These are phyloP conservation scores for Tadarida brasiliensis DNA, from an alignment of 2,797 vertebrate species.

Conservation along the genomic window DNA sequence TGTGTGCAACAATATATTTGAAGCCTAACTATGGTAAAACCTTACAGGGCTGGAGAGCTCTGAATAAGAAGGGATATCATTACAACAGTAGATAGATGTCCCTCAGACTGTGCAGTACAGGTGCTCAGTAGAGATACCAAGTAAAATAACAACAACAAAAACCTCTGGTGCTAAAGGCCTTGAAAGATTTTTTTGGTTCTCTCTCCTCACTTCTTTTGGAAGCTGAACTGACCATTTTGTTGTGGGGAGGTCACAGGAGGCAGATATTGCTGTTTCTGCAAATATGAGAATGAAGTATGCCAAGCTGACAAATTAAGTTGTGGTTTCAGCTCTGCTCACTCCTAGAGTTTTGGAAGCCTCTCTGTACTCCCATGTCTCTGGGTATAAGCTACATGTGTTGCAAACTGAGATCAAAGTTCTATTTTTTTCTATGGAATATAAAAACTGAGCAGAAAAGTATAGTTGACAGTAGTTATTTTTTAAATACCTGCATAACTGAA, in stretches of 20 bases:
- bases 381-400: not conserved
- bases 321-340: conserved; percentile 6
- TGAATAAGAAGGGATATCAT: not conserved
- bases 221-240: not conserved
- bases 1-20: not conserved
- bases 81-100: not conserved
- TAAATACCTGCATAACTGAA: not conserved
- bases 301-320: not conserved
- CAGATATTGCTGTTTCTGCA: conserved; percentile 6
- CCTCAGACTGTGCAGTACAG: not conserved
- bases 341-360: not conserved
- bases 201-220: not conserved
- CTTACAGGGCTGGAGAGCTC: not conserved
- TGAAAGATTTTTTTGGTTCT: not conserved
- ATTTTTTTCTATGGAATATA: not conserved
- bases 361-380: not conserved
- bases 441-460: conserved; percentile 12
- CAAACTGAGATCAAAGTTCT: not conserved
- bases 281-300: not conserved
- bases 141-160: not conserved
- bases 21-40: not conserved
- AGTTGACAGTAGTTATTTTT: not conserved
- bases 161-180: not conserved
- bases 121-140: not conserved
- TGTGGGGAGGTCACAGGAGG: not conserved